Conservation (phyloP, 2,888 invertebrate species). For the Bhutanitis thaidina region DNA sequence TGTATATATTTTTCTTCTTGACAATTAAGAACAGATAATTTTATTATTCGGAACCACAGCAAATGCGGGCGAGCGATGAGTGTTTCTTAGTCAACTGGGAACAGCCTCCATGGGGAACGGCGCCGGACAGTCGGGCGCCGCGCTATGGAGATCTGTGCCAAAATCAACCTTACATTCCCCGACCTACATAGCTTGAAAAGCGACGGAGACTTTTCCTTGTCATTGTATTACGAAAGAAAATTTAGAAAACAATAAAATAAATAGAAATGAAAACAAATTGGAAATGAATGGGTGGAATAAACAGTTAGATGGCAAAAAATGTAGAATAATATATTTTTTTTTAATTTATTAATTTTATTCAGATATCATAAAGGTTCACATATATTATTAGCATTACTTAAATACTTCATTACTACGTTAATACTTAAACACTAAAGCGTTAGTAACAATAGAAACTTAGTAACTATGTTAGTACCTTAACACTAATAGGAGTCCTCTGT, state of each 20-base stretch:
- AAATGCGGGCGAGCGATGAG: conserved; percentile 6
- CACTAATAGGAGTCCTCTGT: no score
- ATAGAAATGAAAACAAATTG: no score
- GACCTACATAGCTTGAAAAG: conserved; percentile 10
- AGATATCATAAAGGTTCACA: no score
- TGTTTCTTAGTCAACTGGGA: conserved; percentile 14
- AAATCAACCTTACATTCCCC: conserved; percentile 11
- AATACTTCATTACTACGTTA: no score
- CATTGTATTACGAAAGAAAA: not conserved
- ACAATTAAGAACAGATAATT: not conserved
- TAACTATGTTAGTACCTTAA: no score
- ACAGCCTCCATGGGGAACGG: conserved; percentile 10
- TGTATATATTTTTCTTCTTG: not conserved
- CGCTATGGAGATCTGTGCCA: conserved; percentile 9
- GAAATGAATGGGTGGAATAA: no score
- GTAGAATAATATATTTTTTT: no score
- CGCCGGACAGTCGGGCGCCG: conserved; percentile 20
- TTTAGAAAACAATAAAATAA: not conserved
- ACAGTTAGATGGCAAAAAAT: no score
- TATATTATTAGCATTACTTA: no score
- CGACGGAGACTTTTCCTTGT: not conserved
- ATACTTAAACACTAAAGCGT: no score
- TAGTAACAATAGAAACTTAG: no score
- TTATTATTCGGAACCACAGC: not conserved
- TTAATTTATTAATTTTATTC: no score